Base-by-base conservation (phyloP, 2,888 invertebrate genomes). In the Teinopalpus imperialis region DNA sequence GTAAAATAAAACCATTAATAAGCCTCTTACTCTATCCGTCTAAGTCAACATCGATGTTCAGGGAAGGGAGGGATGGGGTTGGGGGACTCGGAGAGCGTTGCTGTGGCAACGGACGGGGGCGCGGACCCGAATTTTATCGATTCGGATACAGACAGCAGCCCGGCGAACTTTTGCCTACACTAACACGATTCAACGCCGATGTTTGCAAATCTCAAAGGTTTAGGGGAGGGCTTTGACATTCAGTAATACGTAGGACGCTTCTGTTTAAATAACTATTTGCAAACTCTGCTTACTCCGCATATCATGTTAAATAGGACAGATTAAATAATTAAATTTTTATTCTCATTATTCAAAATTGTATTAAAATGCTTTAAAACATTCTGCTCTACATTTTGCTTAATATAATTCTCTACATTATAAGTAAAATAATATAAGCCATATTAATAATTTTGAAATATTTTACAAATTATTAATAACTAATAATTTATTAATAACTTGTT, bases 11-110 rank as follows among this genome's bases (percentile, higher is more conserved):
- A 82, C 85, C 87, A 87, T 87, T 88, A 87, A 83, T 88, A 87
- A 87, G 83, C 85, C 85, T 86, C 85, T 87, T 88, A 86, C 87
- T 81, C 87, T 82, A 87, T 87, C 81, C 87, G 82, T 88, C 87
- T 86, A 81, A 87, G 87, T 87, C 87, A 87, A 87, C 87, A 87
- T 81, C 80, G 81, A 76, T 82, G 85, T 80, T 76, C 77, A 74
- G 69, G 52, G 82, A 79, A 82, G 77, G 74, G 74, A 65, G 70
- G 67, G 49, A 70, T 52, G 73, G 63, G 52, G 63, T 51, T 52
- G 64, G 55, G 54, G 66, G 69, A 61, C 61, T 64, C 66, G 62
- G 74, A 70, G 81, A 66, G 72, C 70, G 83, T 87, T 63, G 72
- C 66, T 75, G 69, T 82, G 71, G 69, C 71, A 58, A 88, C 86